phyloP scores from a whole-genome alignment of 2,113 vertebrate species.

The Pachycephala philippinensis region DNA sequence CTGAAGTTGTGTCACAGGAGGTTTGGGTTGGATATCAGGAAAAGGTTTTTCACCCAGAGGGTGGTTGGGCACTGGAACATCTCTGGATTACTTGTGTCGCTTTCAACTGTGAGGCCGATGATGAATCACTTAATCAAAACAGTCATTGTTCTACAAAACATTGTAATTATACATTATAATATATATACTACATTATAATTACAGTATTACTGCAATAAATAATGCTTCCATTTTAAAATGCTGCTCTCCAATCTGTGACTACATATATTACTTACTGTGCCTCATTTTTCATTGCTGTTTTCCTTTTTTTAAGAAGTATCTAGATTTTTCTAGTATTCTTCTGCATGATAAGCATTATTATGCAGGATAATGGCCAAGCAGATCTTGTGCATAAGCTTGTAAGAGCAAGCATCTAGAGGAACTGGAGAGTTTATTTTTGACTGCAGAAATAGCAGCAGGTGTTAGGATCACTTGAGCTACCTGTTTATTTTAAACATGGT shows the following conservation, averaged over 20 bases:
- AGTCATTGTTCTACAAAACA: not conserved
- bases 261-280: not conserved
- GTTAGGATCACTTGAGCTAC: not conserved
- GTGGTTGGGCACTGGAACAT: not conserved
- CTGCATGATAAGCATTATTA: not conserved
- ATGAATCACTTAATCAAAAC: not conserved
- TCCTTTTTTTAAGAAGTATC: not conserved
- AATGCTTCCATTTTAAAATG: not conserved
- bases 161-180: too few species aligned
- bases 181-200: not conserved
- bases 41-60: not conserved
- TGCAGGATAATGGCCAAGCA: not conserved
- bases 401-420: not conserved
- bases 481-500: not conserved
- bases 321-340: not conserved
- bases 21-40: not conserved
- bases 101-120: fast-evolving
- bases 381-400: not conserved
- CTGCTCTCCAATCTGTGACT: not conserved
- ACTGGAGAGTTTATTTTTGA: not conserved
- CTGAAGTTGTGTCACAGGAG: not conserved
- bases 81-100: not conserved
- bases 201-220: not conserved
- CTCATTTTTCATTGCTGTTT: not conserved
- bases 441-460: not conserved